A percentile compares a stretch with the other conserved stretches of the same genome.
Conservation (phyloP, 2,113 vertebrate genomes). For the Lophochroa leadbeateri region DNA sequence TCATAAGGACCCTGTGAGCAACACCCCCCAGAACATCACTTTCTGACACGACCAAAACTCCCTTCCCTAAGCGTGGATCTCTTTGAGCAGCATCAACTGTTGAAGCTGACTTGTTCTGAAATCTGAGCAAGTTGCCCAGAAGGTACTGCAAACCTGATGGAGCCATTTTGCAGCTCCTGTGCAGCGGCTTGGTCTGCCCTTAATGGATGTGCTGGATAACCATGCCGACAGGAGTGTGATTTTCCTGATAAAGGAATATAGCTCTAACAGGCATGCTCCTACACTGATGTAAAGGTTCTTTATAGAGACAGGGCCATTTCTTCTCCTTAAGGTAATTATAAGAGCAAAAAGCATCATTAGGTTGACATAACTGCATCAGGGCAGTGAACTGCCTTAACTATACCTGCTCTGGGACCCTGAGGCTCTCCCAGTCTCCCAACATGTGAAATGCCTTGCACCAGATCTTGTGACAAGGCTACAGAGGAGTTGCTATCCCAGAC, state of each 20-base stretch:
- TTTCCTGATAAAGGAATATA: background rate
- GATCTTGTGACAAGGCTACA: background rate
- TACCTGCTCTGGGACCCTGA: background rate
- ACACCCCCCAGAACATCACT: background rate
- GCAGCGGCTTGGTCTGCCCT: background rate
- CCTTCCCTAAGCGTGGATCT: background rate
- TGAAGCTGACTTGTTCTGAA: background rate
- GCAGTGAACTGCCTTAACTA: background rate
- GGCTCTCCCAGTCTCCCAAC: background rate
- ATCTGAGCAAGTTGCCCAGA: background rate
- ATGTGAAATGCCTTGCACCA: background rate
- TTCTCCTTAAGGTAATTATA: background rate
- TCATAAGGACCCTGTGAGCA: fast-evolving
- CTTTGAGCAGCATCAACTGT: background rate
- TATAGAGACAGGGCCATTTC: background rate
- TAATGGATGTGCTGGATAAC: background rate
- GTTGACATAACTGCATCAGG: background rate
- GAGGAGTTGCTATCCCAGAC: background rate
- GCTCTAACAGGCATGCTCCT: background rate
- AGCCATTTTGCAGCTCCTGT: conserved; percentile 11
- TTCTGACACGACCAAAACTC: fast-evolving
- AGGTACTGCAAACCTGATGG: background rate
- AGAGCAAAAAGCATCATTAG: background rate
- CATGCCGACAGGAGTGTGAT: background rate
- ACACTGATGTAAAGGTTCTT: background rate